phyloP scores from a whole-genome alignment of 2,113 vertebrate genomes.

The Dromiciops gliroides region DNA sequence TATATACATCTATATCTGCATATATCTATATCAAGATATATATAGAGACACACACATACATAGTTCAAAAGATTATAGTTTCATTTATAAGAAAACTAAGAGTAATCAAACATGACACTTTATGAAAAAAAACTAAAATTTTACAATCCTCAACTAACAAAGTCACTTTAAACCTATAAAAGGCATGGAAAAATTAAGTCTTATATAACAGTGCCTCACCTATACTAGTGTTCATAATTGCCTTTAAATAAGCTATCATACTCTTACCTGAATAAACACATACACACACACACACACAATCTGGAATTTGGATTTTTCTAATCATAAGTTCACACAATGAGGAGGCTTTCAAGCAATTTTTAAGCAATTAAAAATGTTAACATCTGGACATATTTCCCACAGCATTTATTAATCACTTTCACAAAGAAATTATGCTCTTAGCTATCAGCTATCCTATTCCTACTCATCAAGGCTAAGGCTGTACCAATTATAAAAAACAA shows the following conservation, averaged over 20 bases:
- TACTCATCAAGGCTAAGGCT: not conserved
- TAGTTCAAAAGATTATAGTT: not conserved
- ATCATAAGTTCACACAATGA: not conserved
- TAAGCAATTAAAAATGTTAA: not conserved
- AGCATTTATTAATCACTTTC: not conserved
- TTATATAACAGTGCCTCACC: no score
- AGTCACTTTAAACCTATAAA: not conserved
- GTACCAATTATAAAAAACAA: not conserved
- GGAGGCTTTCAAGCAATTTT: not conserved
- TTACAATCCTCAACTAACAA: not conserved
- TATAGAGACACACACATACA: not conserved
- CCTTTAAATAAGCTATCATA: not conserved
- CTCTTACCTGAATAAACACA: not conserved
- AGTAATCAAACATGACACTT: not conserved
- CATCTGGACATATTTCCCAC: not conserved
- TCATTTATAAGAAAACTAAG: not conserved
- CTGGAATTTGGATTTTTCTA: not conserved
- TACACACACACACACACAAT: not conserved
- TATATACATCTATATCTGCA: not conserved
- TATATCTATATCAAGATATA: not conserved
- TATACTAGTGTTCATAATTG: not conserved
- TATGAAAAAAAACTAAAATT: not conserved
- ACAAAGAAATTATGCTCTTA: not conserved
- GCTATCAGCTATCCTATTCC: not conserved
- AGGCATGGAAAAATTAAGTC: not conserved